Evolutionary conservation across 2,113 vertebrate species (phyloP).

Genomic region (Zosterops hypoxanthus): DNA sequence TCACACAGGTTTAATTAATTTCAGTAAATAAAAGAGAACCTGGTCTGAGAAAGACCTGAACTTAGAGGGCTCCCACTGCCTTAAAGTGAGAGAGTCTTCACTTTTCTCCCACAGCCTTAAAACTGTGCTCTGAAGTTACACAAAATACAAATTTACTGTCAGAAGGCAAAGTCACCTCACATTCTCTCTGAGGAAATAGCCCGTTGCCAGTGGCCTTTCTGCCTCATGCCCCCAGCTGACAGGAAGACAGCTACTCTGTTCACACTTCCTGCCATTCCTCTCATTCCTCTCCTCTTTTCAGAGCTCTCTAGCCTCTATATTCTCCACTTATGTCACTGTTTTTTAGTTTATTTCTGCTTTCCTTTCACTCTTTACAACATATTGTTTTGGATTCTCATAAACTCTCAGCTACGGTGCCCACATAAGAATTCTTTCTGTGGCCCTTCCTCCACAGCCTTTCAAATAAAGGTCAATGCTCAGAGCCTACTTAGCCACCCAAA

Average conservation of each 20-base stretch:
- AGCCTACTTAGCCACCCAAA: background rate
- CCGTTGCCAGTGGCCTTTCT: background rate
- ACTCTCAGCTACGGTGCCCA: background rate
- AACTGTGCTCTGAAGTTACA: background rate
- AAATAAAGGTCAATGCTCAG: background rate
- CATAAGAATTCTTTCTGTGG: accelerated
- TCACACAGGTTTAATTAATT: background rate
- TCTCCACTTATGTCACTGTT: accelerated
- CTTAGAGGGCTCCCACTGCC: background rate
- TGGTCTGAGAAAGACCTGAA: background rate
- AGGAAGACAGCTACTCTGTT: background rate
- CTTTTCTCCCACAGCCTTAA: background rate
- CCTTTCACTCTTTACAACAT: background rate
- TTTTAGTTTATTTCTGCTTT: background rate
- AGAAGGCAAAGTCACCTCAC: background rate
- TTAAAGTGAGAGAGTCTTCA: background rate
- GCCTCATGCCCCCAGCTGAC: background rate
- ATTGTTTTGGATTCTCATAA: background rate
- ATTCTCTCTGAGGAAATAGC: background rate
- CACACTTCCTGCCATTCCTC: background rate
- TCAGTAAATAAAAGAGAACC: background rate
- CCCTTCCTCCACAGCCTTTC: background rate
- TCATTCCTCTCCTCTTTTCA: background rate
- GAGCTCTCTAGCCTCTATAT: background rate
- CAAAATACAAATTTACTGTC: background rate